Evolutionary conservation across 2,113 vertebrate genomes (phyloP).

Genomic region (Edolisoma coerulescens): DNA sequence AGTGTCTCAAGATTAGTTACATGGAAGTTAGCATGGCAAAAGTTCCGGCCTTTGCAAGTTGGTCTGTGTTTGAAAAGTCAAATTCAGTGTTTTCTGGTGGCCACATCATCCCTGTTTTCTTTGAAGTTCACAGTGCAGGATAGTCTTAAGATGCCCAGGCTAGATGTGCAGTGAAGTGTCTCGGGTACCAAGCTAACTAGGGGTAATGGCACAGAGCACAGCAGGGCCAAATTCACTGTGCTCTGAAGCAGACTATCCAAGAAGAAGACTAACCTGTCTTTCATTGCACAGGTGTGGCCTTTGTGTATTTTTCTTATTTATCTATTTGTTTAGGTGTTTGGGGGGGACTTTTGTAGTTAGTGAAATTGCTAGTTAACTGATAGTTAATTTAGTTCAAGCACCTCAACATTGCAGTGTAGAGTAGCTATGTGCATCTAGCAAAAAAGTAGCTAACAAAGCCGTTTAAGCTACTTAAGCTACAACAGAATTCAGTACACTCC

Average conservation of each 20-base stretch:
- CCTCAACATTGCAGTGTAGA: not conserved
- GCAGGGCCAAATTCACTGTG: not conserved
- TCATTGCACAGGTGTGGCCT: not conserved
- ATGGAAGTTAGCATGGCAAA: not conserved
- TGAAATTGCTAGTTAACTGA: not conserved
- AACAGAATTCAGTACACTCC: not conserved
- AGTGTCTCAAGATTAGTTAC: not conserved
- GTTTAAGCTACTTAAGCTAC: not conserved
- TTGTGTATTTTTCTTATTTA: not conserved
- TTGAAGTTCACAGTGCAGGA: not conserved
- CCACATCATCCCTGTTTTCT: not conserved
- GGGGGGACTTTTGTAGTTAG: not conserved
- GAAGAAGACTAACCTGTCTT: not conserved
- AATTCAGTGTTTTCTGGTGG: not conserved
- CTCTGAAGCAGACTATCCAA: not conserved
- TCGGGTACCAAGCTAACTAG: not conserved
- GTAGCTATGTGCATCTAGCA: not conserved
- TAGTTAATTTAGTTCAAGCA: not conserved
- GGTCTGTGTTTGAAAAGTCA: not conserved
- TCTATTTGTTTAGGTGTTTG: accelerated
- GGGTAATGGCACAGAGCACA: not conserved
- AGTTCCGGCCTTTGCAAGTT: not conserved
- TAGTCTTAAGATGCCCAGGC: not conserved
- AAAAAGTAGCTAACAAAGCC: not conserved
- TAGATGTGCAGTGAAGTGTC: not conserved